A percentile compares a stretch with the other conserved stretches of the same genome.
These are phyloP conservation scores for Eubasilissa regina DNA, from an alignment of 1,140 invertebrate species.

Conservation along the genomic window DNA sequence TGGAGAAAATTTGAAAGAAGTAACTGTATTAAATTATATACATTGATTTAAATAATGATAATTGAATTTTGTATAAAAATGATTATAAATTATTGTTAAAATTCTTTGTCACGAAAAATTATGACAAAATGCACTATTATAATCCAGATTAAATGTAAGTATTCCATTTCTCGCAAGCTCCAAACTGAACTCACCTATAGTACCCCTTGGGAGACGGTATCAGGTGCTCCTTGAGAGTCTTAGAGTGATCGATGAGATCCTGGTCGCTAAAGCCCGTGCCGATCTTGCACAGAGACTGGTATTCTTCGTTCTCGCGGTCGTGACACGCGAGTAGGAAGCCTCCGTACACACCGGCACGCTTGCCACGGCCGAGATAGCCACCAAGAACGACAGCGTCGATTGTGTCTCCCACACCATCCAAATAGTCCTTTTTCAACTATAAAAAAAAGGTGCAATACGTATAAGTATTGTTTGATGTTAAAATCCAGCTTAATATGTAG, in stretches of 20 bases:
- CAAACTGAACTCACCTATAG: slow-evolving; percentile 73
- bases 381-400: slow-evolving; percentile 97
- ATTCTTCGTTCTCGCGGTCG: slow-evolving; percentile 93
- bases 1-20: too few species aligned
- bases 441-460: slow-evolving; percentile 5
- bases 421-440: slow-evolving; percentile 95
- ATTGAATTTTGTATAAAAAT: too few species aligned
- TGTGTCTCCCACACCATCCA: slow-evolving; percentile 95
- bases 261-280: slow-evolving; percentile 98
- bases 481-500: too few species aligned
- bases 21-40: too few species aligned
- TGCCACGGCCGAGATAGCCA: slow-evolving; percentile 94
- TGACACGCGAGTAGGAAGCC: slow-evolving; percentile 98
- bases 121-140: too few species aligned
- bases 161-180: too few species aligned
- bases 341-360: slow-evolving; percentile 94
- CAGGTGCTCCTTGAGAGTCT: slow-evolving; percentile 85
- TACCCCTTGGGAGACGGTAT: slow-evolving; percentile 86
- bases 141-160: too few species aligned
- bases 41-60: too few species aligned
- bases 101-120: too few species aligned
- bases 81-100: too few species aligned
- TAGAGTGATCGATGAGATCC: slow-evolving; percentile 84
- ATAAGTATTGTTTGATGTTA: too few species aligned
- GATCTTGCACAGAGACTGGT: slow-evolving; percentile 88